These are phyloP conservation scores for Limnodromus scolopaceus DNA, from an alignment of 2,797 vertebrate genomes.

Conservation along the genomic window DNA sequence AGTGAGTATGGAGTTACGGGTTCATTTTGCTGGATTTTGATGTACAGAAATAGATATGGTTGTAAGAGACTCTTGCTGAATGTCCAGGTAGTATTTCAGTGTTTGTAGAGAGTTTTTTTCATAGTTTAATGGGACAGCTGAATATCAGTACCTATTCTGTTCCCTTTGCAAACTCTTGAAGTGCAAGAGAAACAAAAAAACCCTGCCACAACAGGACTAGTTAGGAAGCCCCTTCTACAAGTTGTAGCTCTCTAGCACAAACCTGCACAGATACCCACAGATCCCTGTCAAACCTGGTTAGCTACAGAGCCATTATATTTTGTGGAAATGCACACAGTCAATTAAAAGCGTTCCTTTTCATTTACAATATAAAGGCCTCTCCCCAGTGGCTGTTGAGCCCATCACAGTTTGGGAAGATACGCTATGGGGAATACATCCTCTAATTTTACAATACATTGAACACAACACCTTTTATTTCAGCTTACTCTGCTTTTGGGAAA, in stretches of 20 bases:
- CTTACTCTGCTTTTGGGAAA: neutral
- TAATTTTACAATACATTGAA: constrained; percentile 28
- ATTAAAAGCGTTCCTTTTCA: neutral
- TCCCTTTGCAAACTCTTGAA: neutral
- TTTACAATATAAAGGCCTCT: neutral
- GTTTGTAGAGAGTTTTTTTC: neutral
- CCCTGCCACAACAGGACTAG: neutral
- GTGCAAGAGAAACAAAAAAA: neutral
- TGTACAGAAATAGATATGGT: neutral
- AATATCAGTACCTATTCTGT: neutral
- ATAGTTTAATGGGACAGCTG: neutral
- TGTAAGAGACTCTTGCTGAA: neutral
- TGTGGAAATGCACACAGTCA: neutral
- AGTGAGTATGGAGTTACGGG: neutral
- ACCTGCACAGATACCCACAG: neutral
- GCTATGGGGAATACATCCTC: neutral
- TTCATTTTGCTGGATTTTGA: neutral
- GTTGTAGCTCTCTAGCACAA: neutral
- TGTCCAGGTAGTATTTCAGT: neutral
- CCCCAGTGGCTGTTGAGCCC: neutral
- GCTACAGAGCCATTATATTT: neutral
- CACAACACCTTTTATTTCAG: neutral
- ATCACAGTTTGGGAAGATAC: neutral
- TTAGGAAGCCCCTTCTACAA: neutral
- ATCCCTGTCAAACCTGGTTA: neutral